Conservation (phyloP, 2,113 vertebrate genomes). For the Etheostoma cragini region DNA sequence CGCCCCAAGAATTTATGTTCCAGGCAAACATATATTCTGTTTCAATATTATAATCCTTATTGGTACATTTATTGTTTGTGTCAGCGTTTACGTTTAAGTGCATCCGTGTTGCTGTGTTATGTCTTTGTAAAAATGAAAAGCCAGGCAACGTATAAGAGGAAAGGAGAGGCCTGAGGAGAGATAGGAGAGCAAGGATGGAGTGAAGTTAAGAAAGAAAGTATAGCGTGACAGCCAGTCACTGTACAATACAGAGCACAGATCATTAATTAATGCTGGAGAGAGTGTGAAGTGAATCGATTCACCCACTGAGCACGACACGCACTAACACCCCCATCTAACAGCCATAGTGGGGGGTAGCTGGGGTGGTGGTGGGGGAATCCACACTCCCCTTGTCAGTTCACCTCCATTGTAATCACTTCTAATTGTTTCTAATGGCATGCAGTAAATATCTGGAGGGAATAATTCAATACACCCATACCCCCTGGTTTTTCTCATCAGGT, state of each 20-base stretch:
- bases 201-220: constrained; percentile 48
- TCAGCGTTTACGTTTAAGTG: constrained; percentile 78
- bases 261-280: constrained; percentile 82
- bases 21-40: constrained; percentile 73
- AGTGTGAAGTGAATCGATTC: constrained; percentile 83
- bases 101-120: constrained; percentile 63
- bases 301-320: constrained; percentile 71
- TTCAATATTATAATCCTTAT: constrained; percentile 78
- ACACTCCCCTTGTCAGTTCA: constrained; percentile 72
- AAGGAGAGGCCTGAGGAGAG: constrained; percentile 42
- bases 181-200: constrained; percentile 17
- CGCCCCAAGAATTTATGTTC: constrained; percentile 78
- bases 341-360: constrained; percentile 21
- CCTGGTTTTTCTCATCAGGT: constrained; percentile 60
- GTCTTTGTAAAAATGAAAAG: constrained; percentile 59
- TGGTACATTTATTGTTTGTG: constrained; percentile 76
- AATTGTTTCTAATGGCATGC: constrained; percentile 76
- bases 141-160: neutral
- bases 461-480: constrained; percentile 37
- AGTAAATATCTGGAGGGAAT: constrained; percentile 62
- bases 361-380: constrained; percentile 26
- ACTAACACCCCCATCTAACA: constrained; percentile 71
- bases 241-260: constrained; percentile 73
- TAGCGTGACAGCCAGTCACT: constrained; percentile 62
- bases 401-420: constrained; percentile 80